These are phyloP conservation scores for Argynnis bischoffii DNA, from an alignment of 2,888 invertebrate species.

Conservation along the genomic window DNA sequence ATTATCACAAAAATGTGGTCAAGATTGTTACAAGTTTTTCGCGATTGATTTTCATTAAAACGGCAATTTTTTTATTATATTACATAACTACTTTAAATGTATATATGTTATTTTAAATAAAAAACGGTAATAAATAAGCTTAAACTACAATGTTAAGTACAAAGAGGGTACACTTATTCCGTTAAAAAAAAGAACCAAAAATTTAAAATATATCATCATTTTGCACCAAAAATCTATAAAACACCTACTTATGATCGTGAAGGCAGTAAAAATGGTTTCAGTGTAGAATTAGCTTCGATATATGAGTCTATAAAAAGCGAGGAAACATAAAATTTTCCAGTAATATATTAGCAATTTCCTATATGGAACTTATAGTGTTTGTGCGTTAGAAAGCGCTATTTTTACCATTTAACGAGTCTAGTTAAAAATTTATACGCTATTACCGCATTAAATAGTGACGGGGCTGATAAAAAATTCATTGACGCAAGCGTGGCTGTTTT, in stretches of 20 bases:
- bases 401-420: constrained; percentile 23
- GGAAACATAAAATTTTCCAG: constrained; percentile 67
- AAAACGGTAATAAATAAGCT: no score
- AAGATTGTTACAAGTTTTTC: not conserved
- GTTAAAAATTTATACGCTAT: constrained; percentile 26
- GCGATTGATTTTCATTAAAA: no score
- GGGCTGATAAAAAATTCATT: constrained; percentile 15
- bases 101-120: no score
- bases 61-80: no score
- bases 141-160: no score
- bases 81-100: no score
- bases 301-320: constrained; percentile 71
- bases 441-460: constrained; percentile 27
- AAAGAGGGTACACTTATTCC: not conserved
- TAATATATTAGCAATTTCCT: constrained; percentile 70
- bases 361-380: constrained; percentile 51
- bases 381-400: constrained; percentile 24
- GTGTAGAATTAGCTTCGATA: constrained; percentile 66
- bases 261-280: constrained; percentile 68
- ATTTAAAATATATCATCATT: constrained; percentile 29
- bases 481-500: not conserved
- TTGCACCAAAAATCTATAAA: constrained; percentile 50
- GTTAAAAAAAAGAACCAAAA: constrained; percentile 6
- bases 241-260: constrained; percentile 71
- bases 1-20: not conserved